Base-by-base conservation (phyloP, 2,113 vertebrate species). In the Mystacornis crossleyi region DNA sequence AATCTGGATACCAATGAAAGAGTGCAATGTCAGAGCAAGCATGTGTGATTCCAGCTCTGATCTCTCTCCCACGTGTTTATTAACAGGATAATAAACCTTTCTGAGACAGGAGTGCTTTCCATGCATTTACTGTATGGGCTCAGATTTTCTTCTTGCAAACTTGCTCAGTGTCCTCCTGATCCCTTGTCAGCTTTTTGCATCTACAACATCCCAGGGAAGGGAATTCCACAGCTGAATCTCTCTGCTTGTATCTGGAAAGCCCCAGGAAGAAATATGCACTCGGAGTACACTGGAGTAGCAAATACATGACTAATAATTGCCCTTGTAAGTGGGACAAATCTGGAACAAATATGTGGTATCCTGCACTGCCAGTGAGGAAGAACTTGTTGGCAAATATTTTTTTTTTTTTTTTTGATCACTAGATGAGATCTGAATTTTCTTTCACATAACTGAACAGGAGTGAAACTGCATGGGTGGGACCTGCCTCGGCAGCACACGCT, bases 401-500 rank as follows among this genome's bases (percentile, higher is more conserved):
- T n/a, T n/a, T n/a, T n/a, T n/a, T 43, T 11, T 29, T 29, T 10
- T 20, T 42, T 67, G 6, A 64, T 29, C 25, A 13, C 3, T 24
- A 18, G 28, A 10, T 8, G 14, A 64, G 20, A 24, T 34, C 8
- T 71, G 43, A 12, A 21, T 67, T 64, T 66, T 87, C 5, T 62
- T 64, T 31, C 4, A 4, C 2, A 1, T 42, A 47, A 10, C 5
- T 58, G 61, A 48, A 45, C 3, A 26, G 1, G 3, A 23, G 9
- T 43, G 50, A 57, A 69, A 17, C 16, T 86, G 38, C 51, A 29
- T 18, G 17, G 7, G 10, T 20, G 53, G 9, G 10, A 20, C 8
- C 17, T 45, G 12, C 17, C 23, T 54, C 7, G 6, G 38, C 33
- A 55, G 29, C 34, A 26, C 4, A 6, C 1, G 0, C 23, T 38